Conservation (phyloP, 2,888 invertebrate genomes). For the Calephelis perditalis region DNA sequence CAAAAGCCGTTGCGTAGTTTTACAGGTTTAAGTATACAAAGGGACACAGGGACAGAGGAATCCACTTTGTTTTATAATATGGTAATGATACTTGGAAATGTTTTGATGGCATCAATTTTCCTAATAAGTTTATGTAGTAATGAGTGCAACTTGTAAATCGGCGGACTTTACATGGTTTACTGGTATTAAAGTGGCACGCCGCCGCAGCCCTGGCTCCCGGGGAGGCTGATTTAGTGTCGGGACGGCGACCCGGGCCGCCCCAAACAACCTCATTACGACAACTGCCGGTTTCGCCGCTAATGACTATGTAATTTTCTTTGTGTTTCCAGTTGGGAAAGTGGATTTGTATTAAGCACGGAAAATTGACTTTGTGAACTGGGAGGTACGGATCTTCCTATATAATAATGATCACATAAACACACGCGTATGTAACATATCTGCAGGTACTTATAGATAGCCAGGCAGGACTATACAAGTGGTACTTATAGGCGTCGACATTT, state of each 20-base stretch:
- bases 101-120: too few species aligned
- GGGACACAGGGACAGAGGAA: too few species aligned
- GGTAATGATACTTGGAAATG: too few species aligned
- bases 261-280: conserved; percentile 1
- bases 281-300: not conserved
- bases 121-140: too few species aligned
- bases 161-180: not conserved
- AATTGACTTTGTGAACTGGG: too few species aligned
- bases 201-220: not conserved
- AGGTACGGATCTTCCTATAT: not conserved
- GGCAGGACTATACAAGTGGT: not conserved
- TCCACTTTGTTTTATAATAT: too few species aligned
- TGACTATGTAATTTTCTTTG: conserved; percentile 10
- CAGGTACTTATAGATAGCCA: not conserved
- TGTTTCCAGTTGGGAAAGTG: not conserved
- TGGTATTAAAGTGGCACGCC: conserved; percentile 2
- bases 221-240: too few species aligned
- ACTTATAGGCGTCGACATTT: too few species aligned
- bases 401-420: not conserved
- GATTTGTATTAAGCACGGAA: not conserved
- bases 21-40: too few species aligned
- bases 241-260: too few species aligned
- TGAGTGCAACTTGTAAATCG: not conserved
- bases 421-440: not conserved
- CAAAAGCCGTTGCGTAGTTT: too few species aligned